Percentiles rank a stretch among this genome's conserved stretches.
phyloP scores from a whole-genome alignment of 2,888 invertebrate genomes.

The Drepanosiphum platanoidis region DNA sequence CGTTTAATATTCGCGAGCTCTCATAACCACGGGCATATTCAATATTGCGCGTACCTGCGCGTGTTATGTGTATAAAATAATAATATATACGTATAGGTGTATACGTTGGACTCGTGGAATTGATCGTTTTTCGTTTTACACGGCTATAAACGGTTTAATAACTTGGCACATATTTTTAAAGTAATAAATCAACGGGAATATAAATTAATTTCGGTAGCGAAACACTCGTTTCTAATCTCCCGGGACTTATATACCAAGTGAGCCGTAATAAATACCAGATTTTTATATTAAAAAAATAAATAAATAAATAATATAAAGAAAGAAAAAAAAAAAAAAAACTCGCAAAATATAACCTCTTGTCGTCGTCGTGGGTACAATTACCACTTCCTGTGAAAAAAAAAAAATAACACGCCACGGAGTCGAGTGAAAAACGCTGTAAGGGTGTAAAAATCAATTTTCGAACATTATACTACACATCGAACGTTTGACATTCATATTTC shows the following conservation, averaged over 20 bases:
- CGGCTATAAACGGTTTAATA: slow-evolving; percentile 48
- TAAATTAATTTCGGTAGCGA: slow-evolving; percentile 48
- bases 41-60: not conserved
- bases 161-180: slow-evolving; percentile 51
- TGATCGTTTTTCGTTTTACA: slow-evolving; percentile 30
- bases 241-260: slow-evolving; percentile 50
- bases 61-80: too few species aligned
- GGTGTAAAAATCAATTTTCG: slow-evolving; percentile 17
- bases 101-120: slow-evolving; percentile 4
- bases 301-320: too few species aligned
- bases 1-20: not conserved
- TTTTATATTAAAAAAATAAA: slow-evolving; percentile 40
- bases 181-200: slow-evolving; percentile 47
- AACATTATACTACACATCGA: slow-evolving; percentile 7
- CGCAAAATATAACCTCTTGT: slow-evolving; percentile 30
- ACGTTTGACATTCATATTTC: slow-evolving; percentile 2
- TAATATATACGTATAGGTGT: not conserved
- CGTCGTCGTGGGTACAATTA: slow-evolving; percentile 30
- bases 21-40: not conserved
- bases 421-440: slow-evolving; percentile 15
- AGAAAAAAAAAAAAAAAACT: slow-evolving; percentile 35
- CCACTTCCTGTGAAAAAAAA: slow-evolving; percentile 1
- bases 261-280: slow-evolving; percentile 43
- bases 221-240: slow-evolving; percentile 32
- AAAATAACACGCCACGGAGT: not conserved